Conservation (phyloP, 2,888 invertebrate genomes). For the Petrolisthes cinctipes region DNA sequence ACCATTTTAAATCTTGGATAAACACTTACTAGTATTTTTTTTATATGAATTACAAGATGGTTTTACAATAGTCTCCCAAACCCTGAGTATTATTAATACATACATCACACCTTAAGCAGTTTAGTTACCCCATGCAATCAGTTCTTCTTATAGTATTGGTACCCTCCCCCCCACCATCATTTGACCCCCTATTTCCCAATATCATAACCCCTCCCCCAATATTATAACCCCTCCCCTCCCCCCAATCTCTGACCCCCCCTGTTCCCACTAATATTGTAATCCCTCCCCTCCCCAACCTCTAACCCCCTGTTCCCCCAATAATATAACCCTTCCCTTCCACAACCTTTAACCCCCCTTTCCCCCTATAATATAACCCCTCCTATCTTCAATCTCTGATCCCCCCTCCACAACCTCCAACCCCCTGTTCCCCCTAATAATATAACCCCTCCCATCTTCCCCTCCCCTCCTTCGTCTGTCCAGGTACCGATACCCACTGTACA, state of each 20-base stretch:
- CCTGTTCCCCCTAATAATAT: background rate
- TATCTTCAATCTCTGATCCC: background rate
- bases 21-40: too few species aligned
- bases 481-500: slow-evolving; percentile 53
- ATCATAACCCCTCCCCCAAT: too few species aligned
- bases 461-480: background rate
- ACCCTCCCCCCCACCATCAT: too few species aligned
- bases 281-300: background rate
- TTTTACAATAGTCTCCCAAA: too few species aligned
- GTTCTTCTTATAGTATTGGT: too few species aligned
- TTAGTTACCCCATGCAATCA: too few species aligned
- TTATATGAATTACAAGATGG: too few species aligned
- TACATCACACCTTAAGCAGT: too few species aligned
- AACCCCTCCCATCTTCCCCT: background rate
- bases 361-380: background rate
- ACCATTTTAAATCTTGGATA: too few species aligned
- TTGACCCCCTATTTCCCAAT: too few species aligned
- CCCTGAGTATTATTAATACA: too few species aligned
- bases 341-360: background rate
- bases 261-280: background rate
- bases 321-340: background rate
- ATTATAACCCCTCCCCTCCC: background rate
- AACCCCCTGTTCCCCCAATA: background rate
- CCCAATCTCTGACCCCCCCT: too few species aligned
- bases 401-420: background rate